These are phyloP conservation scores for Phataginus tetradactyla DNA, from an alignment of 2,797 vertebrate species.

Conservation along the genomic window DNA sequence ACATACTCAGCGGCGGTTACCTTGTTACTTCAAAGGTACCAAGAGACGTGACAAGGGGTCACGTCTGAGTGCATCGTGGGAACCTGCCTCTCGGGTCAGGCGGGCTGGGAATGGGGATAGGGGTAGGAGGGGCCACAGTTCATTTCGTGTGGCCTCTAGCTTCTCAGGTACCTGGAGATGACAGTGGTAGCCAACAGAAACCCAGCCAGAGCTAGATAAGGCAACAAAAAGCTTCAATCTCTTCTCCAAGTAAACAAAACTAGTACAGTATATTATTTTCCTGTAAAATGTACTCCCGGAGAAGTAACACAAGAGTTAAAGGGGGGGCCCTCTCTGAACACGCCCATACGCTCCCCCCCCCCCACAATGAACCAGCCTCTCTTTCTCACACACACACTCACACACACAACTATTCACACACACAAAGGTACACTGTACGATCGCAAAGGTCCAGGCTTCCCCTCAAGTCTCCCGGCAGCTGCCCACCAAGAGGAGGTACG, in stretches of 20 bases:
- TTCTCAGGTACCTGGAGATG: slow-evolving; percentile 83
- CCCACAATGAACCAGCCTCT: slow-evolving; percentile 79
- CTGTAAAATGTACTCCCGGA: slow-evolving; percentile 74
- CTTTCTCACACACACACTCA: slow-evolving; percentile 58
- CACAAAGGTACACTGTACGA: slow-evolving; percentile 72
- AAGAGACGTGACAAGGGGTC: slow-evolving; percentile 68
- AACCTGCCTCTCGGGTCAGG: slow-evolving; percentile 51
- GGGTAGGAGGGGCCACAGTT: slow-evolving; percentile 27
- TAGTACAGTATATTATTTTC: slow-evolving; percentile 80
- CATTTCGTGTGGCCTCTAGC: slow-evolving; percentile 58
- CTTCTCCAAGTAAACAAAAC: slow-evolving; percentile 87
- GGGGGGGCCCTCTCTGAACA: slow-evolving; percentile 69
- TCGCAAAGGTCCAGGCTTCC: slow-evolving; percentile 81
- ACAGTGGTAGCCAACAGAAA: slow-evolving; percentile 86
- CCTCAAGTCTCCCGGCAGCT: slow-evolving; percentile 82
- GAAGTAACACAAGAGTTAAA: slow-evolving; percentile 78
- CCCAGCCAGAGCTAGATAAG: slow-evolving; percentile 90
- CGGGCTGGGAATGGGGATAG: neutral
- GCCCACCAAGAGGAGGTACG: slow-evolving; percentile 73
- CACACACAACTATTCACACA: slow-evolving; percentile 53
- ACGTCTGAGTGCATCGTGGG: neutral
- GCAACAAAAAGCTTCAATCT: slow-evolving; percentile 89
- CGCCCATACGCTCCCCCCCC: neutral
- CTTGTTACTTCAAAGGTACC: slow-evolving; percentile 79
- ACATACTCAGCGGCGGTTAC: slow-evolving; percentile 83